Conservation (phyloP, 2,113 vertebrate genomes). For the Ictalurus punctatus region DNA sequence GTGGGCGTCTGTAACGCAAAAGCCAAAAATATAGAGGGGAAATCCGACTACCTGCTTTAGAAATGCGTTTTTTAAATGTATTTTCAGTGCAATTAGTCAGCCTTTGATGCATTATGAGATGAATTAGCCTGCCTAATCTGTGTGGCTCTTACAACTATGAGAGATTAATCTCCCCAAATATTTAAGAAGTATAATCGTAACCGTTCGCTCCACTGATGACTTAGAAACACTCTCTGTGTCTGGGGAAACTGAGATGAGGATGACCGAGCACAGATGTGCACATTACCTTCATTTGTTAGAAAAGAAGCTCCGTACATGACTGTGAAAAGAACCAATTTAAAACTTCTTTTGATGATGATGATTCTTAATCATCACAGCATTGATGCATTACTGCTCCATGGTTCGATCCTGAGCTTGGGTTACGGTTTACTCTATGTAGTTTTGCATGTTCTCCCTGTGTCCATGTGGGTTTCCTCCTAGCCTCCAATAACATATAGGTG, state of each 20-base stretch:
- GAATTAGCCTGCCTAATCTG: neutral
- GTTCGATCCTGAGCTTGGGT: neutral
- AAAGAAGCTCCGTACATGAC: neutral
- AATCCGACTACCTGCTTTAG: too few relatives aligned
- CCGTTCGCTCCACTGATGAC: neutral
- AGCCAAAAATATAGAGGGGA: neutral
- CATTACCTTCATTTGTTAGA: neutral
- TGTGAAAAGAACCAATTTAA: neutral
- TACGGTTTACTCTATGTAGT: neutral
- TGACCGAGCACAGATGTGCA: neutral
- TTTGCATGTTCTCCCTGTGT: neutral
- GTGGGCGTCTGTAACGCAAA: neutral
- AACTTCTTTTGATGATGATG: neutral
- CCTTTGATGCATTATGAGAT: neutral
- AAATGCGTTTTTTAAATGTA: neutral
- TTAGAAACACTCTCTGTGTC: neutral
- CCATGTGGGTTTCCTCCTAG: neutral
- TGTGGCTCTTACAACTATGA: neutral
- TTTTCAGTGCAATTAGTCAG: neutral
- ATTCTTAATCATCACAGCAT: neutral
- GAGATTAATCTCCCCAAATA: neutral
- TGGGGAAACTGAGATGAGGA: neutral
- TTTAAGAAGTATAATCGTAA: neutral
- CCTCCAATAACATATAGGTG: neutral
- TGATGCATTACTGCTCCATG: neutral